Evolutionary conservation across 92 coral and sea anemone genomes (phyloP).

Genomic region (Epizoanthus scotinus): DNA sequence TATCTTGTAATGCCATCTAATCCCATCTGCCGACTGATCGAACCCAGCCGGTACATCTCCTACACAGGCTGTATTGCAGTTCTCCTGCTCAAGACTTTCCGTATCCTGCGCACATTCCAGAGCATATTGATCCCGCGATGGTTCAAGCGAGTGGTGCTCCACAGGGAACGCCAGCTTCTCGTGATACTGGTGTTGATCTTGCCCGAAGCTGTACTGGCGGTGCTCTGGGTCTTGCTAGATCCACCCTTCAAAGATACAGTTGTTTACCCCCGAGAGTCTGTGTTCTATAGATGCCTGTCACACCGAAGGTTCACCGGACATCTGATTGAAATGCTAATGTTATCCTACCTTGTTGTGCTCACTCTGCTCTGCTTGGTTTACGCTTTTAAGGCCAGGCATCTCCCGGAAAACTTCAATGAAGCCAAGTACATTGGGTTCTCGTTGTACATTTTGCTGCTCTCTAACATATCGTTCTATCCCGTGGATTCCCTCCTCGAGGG

Average conservation of each 20-base stretch:
- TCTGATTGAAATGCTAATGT: slow-evolving; percentile 47
- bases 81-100: slow-evolving; percentile 63
- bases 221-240: slow-evolving; percentile 54
- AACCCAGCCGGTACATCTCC: slow-evolving; percentile 66
- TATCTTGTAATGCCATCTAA: slow-evolving; percentile 53
- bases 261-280: slow-evolving; percentile 39
- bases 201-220: slow-evolving; percentile 47
- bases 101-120: slow-evolving; percentile 69
- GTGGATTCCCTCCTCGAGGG: slow-evolving; percentile 63
- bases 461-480: slow-evolving; percentile 69
- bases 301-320: slow-evolving; percentile 37
- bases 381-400: slow-evolving; percentile 71
- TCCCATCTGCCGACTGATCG: slow-evolving; percentile 53
- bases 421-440: slow-evolving; percentile 79
- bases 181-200: slow-evolving; percentile 42
- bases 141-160: slow-evolving; percentile 53
- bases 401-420: slow-evolving; percentile 86
- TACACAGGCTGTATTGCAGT: slow-evolving; percentile 63
- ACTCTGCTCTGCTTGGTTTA: slow-evolving; percentile 64
- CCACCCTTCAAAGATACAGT: slow-evolving; percentile 51
- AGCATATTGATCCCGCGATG: slow-evolving; percentile 58
- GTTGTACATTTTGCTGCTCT: slow-evolving; percentile 66
- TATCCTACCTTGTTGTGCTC: slow-evolving; percentile 50
- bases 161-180: slow-evolving; percentile 59
- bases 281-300: slow-evolving; percentile 53